These are phyloP conservation scores for Megaleporinus macrocephalus DNA, from an alignment of 2,113 vertebrate genomes.

Conservation along the genomic window DNA sequence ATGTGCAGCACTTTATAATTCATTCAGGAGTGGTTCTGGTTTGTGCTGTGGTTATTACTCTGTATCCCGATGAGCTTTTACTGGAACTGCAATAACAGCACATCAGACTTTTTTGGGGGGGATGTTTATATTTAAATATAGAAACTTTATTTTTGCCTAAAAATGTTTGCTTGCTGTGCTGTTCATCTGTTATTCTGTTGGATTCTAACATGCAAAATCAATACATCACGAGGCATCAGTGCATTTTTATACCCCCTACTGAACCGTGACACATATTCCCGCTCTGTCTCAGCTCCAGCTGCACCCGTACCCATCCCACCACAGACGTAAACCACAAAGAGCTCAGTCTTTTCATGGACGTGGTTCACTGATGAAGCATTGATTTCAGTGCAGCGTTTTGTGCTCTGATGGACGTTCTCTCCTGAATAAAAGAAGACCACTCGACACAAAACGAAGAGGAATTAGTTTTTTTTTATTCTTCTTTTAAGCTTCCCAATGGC, in stretches of 20 bases:
- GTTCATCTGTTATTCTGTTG: too few relatives aligned
- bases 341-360: background rate
- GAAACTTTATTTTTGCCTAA: too few relatives aligned
- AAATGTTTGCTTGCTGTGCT: too few relatives aligned
- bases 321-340: background rate
- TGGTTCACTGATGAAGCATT: slow-evolving; percentile 15
- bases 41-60: too few relatives aligned
- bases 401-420: background rate
- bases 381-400: slow-evolving; percentile 4
- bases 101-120: too few relatives aligned
- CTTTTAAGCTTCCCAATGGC: background rate
- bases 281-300: background rate
- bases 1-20: too few relatives aligned
- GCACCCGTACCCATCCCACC: background rate
- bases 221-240: too few relatives aligned
- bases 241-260: background rate
- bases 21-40: too few relatives aligned
- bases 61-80: too few relatives aligned
- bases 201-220: too few relatives aligned
- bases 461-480: background rate
- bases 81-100: background rate
- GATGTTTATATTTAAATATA: too few relatives aligned
- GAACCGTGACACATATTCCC: background rate
- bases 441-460: background rate
- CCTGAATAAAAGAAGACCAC: slow-evolving; percentile 2